Percentiles rank a stretch among this genome's conserved stretches.
Evolutionary conservation across 2,797 vertebrate genomes (phyloP).

Genomic region (Echeneis naucrates): DNA sequence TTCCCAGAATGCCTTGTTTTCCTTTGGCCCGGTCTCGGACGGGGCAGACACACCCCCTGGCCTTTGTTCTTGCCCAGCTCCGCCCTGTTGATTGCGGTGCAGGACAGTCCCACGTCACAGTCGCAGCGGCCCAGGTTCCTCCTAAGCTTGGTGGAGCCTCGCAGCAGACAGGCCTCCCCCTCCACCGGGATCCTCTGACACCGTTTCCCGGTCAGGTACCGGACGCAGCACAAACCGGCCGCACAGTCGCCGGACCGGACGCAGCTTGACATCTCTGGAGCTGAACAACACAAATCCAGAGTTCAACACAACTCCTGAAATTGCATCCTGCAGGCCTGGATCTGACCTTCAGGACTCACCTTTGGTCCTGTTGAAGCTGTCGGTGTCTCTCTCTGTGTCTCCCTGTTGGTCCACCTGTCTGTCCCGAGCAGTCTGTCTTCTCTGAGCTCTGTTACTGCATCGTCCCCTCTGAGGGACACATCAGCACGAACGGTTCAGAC

Average conservation of each 20-base stretch:
- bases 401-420: slow-evolving; percentile 1
- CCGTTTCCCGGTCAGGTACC: slow-evolving; percentile 81
- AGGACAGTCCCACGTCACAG: slow-evolving; percentile 79
- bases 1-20: slow-evolving; percentile 73
- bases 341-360: slow-evolving; percentile 40
- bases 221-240: slow-evolving; percentile 84
- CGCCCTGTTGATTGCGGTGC: slow-evolving; percentile 41
- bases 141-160: slow-evolving; percentile 72
- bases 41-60: slow-evolving; percentile 78
- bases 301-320: too few relatives aligned
- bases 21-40: slow-evolving; percentile 30
- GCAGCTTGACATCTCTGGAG: slow-evolving; percentile 80
- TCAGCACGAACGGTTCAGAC: too few relatives aligned
- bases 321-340: background rate
- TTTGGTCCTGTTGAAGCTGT: slow-evolving; percentile 66
- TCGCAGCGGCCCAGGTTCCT: slow-evolving; percentile 85
- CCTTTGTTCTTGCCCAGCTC: slow-evolving; percentile 50
- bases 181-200: slow-evolving; percentile 84
- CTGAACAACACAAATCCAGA: slow-evolving; percentile 24
- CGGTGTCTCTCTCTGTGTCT: background rate
- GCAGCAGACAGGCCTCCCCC: slow-evolving; percentile 85
- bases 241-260: slow-evolving; percentile 84
- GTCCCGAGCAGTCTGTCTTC: slow-evolving; percentile 37
- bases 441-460: slow-evolving; percentile 72
- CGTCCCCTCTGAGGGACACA: slow-evolving; percentile 39